Base-by-base conservation (phyloP, 1,140 invertebrate species). In the Hermatobates lingyangjiaoensis region DNA sequence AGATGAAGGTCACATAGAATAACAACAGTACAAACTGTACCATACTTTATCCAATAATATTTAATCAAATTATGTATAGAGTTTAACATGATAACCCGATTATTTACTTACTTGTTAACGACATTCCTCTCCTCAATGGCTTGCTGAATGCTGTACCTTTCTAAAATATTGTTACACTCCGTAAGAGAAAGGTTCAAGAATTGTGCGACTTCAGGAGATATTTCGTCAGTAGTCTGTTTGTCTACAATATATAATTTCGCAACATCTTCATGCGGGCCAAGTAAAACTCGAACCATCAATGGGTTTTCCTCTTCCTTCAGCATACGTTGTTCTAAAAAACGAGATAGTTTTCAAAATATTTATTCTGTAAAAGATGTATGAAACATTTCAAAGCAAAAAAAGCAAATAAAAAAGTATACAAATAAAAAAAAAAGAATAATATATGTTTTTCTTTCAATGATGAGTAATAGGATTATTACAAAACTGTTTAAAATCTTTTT, bases 221-320 rank as follows among this genome's bases (percentile, higher is more conserved):
- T 81, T 68, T 85, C 80, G 51, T 75, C 74, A 26, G 81, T 81
- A 44, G 71, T 76, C 24, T 77, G 69, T 56, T 77, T 73, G 63
- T 89, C 85, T 63, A 87, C 83, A 48, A 90, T 66, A 65, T 84
- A 88, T 27, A 90, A 66, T 61, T 80, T 79, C 18, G 79, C 78
- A 20, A 85, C 76, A 63, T 83, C 83, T 66, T 90, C 86, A 61
- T 87, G 81, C 15, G 85, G 84, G 27, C 86, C 85, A 50, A 87
- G 63, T 53, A 82, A 74, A 15, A 88, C 77, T 53, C 85, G 69
- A 40, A 80, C 76, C 58, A 87, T 66, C 53, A 90, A 63, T 21
- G 86, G 86, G 71, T 81, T 83, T 61, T 89, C 84, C 54, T 80
- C 76, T 27, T 85, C 80, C 60, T 74, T 73, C 26, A 90, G 66